Conservation (phyloP, 2,113 vertebrate species). For the Amazona vittata region DNA sequence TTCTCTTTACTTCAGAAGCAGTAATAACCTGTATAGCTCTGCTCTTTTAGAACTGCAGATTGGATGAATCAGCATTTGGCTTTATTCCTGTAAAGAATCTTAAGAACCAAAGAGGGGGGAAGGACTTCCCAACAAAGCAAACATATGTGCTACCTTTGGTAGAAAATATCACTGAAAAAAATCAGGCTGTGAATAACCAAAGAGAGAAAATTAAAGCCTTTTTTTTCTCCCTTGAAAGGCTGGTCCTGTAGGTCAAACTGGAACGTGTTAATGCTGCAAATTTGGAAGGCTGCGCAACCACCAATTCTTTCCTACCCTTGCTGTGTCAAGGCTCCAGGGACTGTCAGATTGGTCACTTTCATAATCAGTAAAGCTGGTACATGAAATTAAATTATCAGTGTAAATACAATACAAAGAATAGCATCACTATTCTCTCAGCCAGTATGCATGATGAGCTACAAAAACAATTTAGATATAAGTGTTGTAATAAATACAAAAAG, state of each 20-base stretch:
- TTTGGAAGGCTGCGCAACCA: background rate
- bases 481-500: background rate
- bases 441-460: background rate
- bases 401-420: background rate
- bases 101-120: background rate
- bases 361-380: background rate
- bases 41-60: background rate
- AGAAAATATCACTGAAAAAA: background rate
- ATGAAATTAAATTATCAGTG: background rate
- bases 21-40: background rate
- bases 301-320: background rate
- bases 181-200: background rate
- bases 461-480: background rate
- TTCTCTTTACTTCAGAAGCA: background rate
- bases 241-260: background rate
- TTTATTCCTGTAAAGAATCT: background rate
- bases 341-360: background rate
- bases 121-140: rapidly evolving
- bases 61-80: background rate
- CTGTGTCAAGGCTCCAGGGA: background rate
- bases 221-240: background rate
- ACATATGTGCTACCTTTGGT: background rate
- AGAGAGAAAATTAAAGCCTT: background rate
- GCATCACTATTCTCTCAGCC: background rate
- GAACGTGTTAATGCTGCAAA: background rate